Conservation (phyloP, 2,113 vertebrate genomes). For the Coryphaenoides rupestris region DNA sequence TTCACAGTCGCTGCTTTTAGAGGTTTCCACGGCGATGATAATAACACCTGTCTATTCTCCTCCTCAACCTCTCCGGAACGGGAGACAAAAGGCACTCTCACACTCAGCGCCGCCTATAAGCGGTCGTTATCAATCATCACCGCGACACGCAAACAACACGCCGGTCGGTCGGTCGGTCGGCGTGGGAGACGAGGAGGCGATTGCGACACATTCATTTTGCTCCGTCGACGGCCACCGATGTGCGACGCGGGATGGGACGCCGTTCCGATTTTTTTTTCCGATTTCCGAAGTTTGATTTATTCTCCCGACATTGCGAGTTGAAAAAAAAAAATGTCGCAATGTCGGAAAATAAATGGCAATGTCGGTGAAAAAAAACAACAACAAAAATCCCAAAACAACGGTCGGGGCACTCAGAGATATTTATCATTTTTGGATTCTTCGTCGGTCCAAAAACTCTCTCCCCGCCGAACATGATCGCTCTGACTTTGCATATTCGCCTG, state of each 20-base stretch:
- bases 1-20: conserved; percentile 39
- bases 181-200: conserved; percentile 44
- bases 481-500: background rate
- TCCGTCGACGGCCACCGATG: conserved; percentile 40
- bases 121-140: conserved; percentile 53
- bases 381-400: conserved; percentile 23
- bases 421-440: conserved; percentile 20
- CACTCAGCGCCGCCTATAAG: conserved; percentile 49
- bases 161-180: too few species aligned
- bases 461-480: background rate
- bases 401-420: conserved; percentile 26
- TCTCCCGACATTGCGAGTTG: conserved; percentile 33
- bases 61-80: conserved; percentile 40
- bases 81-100: conserved; percentile 26
- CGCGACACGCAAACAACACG: conserved; percentile 41
- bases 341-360: too few species aligned
- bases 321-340: too few species aligned
- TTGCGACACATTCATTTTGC: conserved; percentile 49
- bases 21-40: conserved; percentile 41
- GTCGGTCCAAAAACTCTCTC: conserved; percentile 33
- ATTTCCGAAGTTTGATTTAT: conserved; percentile 49
- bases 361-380: conserved; percentile 34
- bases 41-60: conserved; percentile 52
- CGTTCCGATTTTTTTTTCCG: conserved; percentile 10
- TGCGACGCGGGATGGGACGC: conserved; percentile 48